Base-by-base conservation (phyloP, 2,113 vertebrate species). In the Crypturellus undulatus region DNA sequence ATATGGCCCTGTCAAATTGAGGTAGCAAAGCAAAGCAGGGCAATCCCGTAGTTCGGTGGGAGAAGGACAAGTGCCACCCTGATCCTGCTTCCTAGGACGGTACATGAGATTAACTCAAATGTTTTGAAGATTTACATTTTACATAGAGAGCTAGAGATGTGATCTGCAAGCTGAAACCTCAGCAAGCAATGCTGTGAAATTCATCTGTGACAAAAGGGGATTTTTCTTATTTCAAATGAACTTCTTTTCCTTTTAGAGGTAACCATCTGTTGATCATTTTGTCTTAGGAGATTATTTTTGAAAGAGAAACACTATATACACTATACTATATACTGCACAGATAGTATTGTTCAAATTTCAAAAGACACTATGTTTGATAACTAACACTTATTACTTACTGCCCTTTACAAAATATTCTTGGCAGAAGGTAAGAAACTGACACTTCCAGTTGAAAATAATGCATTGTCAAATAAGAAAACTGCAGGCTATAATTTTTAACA, bases 401-500 rank as follows among this genome's bases (percentile, higher is more conserved):
- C 82, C 91, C 93, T 96, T 91, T 65, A 71, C 81, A 90, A 96
- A 89, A 58, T 80, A 87, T 96, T 97, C 96, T 92, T 95, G 95
- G 96, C 96, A 96, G 91, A 86, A 85, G 94, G 93, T 97, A 96
- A 95, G 90, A 93, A 91, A 89, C 81, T 92, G 97, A 97, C 96
- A 96, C 97, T 97, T 97, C 90, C 91, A 68, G 92, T 67, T 89
- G 96, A 98, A 98, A 97, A 97, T 97, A 97, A 97, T 96, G 93
- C 96, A 95, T 95, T 97, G 96, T 97, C 97, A 98, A 97, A 96
- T 91, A 94, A 95, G 96, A 97, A 97, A 97, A 97, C 94, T 95
- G 96, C 93, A 96, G 97, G 96, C 95, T 97, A 93, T 96, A 97
- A 98, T 97, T 98, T 98, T 96, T 97, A 97, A 96, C 96, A 97